Percentiles rank a stretch among this genome's conserved stretches.
Evolutionary conservation across 2,888 invertebrate genomes (phyloP).

Genomic region (Acanthococcus lagerstroemiae): DNA sequence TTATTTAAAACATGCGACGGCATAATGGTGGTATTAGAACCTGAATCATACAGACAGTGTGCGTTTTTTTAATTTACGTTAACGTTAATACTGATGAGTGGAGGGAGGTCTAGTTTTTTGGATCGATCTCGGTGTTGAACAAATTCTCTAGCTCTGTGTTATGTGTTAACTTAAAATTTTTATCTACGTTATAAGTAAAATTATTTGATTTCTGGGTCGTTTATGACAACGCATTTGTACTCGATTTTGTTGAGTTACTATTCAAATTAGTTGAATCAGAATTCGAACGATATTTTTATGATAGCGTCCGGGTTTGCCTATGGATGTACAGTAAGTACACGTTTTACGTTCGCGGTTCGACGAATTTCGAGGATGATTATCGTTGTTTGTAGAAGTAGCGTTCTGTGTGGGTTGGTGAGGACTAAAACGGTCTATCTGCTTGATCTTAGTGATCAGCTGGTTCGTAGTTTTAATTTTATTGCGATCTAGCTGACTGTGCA

Average conservation of each 20-base stretch:
- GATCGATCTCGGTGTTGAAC: not conserved
- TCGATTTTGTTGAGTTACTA: not conserved
- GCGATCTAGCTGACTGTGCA: not conserved
- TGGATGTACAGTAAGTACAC: not conserved
- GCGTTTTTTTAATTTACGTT: not conserved
- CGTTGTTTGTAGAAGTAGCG: no score
- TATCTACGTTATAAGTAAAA: not conserved
- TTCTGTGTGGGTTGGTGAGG: not conserved
- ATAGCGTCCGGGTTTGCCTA: conserved; percentile 1
- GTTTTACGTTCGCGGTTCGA: not conserved
- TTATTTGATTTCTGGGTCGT: not conserved
- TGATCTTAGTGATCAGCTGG: not conserved
- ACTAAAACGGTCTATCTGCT: not conserved
- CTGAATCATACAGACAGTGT: not conserved
- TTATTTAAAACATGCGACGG: not conserved
- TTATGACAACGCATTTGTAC: not conserved
- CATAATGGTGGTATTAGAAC: not conserved
- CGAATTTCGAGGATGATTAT: not conserved
- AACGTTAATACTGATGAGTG: not conserved
- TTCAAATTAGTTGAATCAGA: not conserved
- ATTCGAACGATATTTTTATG: not conserved
- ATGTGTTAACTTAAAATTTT: conserved; percentile 8
- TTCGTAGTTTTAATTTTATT: conserved; percentile 6
- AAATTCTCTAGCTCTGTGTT: conserved; percentile 2
- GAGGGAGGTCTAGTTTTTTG: conserved; percentile 4